Evolutionary conservation across 1,140 invertebrate species (phyloP), one percentile per base, ranked within the genome.

Genomic region (Musca domestica): DNA sequence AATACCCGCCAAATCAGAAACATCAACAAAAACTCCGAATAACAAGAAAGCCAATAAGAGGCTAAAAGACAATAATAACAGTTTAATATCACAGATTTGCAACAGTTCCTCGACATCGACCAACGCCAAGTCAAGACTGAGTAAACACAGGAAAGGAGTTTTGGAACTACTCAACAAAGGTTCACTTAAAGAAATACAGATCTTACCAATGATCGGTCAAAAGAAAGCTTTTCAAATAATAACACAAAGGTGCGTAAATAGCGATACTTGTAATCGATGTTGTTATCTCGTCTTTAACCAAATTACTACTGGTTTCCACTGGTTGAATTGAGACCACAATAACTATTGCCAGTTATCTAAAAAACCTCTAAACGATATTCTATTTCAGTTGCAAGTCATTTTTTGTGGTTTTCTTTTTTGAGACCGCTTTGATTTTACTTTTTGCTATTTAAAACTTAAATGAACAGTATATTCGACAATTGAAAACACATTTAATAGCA

Each of bases 191-290:
- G 66, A 76, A 25, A 49, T 72, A 15, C 67, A 72, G 22, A 27
- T 66, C 23, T 61, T 75, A 46, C 73, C 74, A 15, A 63, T 64
- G 25, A 67, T 76, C 48, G 75, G 75, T 0, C 66, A 66, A 14
- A 76, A 75, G 63, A 77, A 69, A 15, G 72, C 74, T 7, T 67
- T 67, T 25, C 58, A 70, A 56, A 67, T 75, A 47, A 15, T 66
- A 6, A 70, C 70, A 48, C 69, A 75, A 14, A 70, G 69, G 71
- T 71, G 69, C 46, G 20, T 56, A 30, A 4, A 12, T 9, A 12
- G 22, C 23, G 54, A 25, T 23, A 56, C 9, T 15, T 10, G 25
- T 22, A 56, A 41, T 41, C 4, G n/a, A n/a, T 41, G 34, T 12
- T 41, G 34, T 41, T 41, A 7, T 10, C 34, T 41, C 12, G 34